Conservation (phyloP, 2,797 vertebrate genomes). For the Micrastur ruficollis region DNA sequence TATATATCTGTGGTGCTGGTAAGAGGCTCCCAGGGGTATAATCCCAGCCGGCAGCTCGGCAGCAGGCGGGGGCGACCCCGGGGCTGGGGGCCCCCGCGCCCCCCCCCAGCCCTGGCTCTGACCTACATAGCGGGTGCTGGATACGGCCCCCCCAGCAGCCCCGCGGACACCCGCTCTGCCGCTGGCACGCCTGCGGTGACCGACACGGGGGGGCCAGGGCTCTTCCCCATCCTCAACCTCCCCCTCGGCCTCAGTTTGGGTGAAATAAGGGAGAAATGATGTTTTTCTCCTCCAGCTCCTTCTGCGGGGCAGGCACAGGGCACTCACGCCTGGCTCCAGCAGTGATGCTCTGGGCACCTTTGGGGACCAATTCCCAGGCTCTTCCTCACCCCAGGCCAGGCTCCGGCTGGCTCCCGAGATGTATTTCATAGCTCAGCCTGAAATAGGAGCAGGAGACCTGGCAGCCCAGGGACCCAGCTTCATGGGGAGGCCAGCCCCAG, state of each 20-base stretch:
- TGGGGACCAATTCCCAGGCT: not conserved
- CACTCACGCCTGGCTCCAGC: not conserved
- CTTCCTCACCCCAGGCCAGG: not conserved
- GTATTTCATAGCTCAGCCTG: not conserved
- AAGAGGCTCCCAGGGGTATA: not conserved
- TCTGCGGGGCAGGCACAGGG: not conserved
- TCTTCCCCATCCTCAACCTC: not conserved
- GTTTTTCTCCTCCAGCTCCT: not conserved
- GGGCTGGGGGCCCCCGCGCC: not conserved
- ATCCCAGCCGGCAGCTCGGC: not conserved
- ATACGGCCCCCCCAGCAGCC: not conserved
- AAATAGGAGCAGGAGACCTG: not conserved
- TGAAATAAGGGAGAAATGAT: not conserved
- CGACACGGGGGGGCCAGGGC: fast-evolving
- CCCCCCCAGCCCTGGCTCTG: not conserved
- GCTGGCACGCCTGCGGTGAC: fast-evolving
- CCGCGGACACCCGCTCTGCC: not conserved
- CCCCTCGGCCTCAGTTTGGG: not conserved
- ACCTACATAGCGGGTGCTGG: not conserved
- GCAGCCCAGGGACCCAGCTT: not conserved
- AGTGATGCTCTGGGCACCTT: not conserved
- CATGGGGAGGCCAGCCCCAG: not conserved
- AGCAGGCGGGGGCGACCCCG: not conserved
- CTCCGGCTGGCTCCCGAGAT: not conserved
- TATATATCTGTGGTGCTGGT: not conserved